Evolutionary conservation across 2,888 invertebrate species (phyloP), one percentile per base, ranked within the genome.

Genomic region (Ectropis crepuscularia): DNA sequence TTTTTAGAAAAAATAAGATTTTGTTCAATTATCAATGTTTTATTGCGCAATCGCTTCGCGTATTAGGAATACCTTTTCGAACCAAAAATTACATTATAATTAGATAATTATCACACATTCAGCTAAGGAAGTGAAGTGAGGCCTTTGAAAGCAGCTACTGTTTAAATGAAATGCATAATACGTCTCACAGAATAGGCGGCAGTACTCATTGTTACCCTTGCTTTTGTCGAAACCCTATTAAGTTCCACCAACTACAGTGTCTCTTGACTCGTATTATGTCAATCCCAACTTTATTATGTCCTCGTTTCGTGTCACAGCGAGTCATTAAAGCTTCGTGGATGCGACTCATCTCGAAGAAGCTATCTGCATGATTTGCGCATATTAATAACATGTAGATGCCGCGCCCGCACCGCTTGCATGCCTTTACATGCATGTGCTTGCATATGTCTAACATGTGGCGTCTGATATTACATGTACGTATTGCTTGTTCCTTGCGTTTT

Each of bases 321-420:
- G 79, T 81, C 79, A 82, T 83, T 81, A 83, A 79, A 74, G 72
- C 79, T 73, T 60, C 57, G 70, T 65, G 67, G 66, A 67, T 75
- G 72, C 69, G 69, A 73, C 77, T 79, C 79, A 73, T 77, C 79
- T 79, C 75, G 76, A 81, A 81, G 81, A 81, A 81, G 81, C 82
- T 80, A 85, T 83, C 83, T 86, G 85, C 86, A 85, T 87, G 87
- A 87, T 86, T 83, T 83, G 82, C 77, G 81, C 83, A 87, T 86
- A 87, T 88, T 88, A 88, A 88, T 87, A 87, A 79, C 79, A 74
- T 73, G 73, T 74, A 77, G 77, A 70, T 72, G 65, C 53, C 53
- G 66, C 28, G 39, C 58, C 54, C 53, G 60, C 60, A 61, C 57
- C 74, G 77, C 74, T 81, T 78, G 77, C 72, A 69, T 66, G 70